A percentile compares a stretch with the other conserved stretches of the same genome.
These are phyloP conservation scores for Lutjanus erythropterus DNA, from an alignment of 2,113 vertebrate genomes.

Conservation along the genomic window DNA sequence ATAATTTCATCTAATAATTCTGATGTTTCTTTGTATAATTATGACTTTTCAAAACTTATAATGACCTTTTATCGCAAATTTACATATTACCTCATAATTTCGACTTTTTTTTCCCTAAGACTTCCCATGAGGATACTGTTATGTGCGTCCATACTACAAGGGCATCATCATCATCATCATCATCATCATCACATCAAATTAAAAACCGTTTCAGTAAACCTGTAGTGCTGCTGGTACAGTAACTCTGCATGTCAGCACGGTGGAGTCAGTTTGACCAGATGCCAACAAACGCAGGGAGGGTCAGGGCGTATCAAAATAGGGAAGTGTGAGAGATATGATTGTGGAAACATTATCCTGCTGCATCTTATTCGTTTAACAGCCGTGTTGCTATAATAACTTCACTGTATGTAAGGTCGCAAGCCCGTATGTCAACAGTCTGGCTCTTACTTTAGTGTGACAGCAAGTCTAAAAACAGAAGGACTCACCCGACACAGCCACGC, in stretches of 20 bases:
- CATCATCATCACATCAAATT: no score
- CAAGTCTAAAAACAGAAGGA: not conserved
- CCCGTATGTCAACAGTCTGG: not conserved
- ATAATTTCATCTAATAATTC: no score
- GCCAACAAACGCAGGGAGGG: slow-evolving; percentile 9
- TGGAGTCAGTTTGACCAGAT: slow-evolving; percentile 14
- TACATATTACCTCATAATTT: no score
- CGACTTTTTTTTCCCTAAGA: no score
- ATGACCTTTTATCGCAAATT: no score
- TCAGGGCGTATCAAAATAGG: slow-evolving; percentile 30
- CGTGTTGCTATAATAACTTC: not conserved
- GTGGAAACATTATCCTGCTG: not conserved
- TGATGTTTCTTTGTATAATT: no score
- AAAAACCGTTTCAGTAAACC: not conserved
- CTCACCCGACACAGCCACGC: slow-evolving; percentile 75
- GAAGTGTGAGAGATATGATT: slow-evolving; percentile 24
- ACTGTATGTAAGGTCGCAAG: no score
- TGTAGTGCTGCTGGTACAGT: not conserved
- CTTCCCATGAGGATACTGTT: no score
- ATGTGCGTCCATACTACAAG: no score
- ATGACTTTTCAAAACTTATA: no score
- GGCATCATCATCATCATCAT: no score
- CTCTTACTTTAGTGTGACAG: not conserved
- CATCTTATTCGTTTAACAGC: not conserved
- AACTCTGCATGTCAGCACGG: not conserved